Evolutionary conservation across 1,140 invertebrate genomes (phyloP).

Genomic region (Ips nitidus): DNA sequence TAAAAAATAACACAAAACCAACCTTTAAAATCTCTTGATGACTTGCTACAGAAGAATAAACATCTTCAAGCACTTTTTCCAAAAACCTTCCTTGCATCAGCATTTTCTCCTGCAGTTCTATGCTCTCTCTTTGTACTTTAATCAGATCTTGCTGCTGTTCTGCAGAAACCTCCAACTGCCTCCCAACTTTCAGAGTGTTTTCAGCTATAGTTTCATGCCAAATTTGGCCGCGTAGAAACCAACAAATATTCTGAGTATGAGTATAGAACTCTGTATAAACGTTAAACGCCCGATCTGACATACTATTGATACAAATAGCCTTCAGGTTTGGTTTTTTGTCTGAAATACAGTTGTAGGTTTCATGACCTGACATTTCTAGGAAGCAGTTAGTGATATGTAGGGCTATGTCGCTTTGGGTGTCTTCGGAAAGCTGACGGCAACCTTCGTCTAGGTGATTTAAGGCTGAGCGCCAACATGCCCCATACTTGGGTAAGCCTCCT

Average conservation of each 20-base stretch:
- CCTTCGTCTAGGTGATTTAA: slow-evolving; percentile 57
- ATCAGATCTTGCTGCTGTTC: slow-evolving; percentile 54
- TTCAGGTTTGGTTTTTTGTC: slow-evolving; percentile 50
- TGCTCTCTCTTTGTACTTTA: slow-evolving; percentile 58
- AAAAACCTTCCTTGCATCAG: slow-evolving; percentile 55
- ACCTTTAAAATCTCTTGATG: slow-evolving; percentile 47
- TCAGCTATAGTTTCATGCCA: slow-evolving; percentile 67
- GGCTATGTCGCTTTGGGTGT: slow-evolving; percentile 62
- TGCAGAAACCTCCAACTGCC: slow-evolving; percentile 46
- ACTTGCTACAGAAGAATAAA: slow-evolving; percentile 40
- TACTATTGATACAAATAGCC: slow-evolving; percentile 58
- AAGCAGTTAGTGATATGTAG: slow-evolving; percentile 69
- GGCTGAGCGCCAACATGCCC: slow-evolving; percentile 64
- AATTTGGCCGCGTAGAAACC: slow-evolving; percentile 64
- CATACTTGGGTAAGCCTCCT: slow-evolving; percentile 57
- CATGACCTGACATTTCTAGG: slow-evolving; percentile 61
- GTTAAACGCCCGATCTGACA: slow-evolving; percentile 62
- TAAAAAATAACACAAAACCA: not conserved
- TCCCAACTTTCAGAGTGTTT: slow-evolving; percentile 45
- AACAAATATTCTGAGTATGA: slow-evolving; percentile 70
- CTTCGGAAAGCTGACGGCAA: slow-evolving; percentile 62
- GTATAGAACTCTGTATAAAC: slow-evolving; percentile 70
- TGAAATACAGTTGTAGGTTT: slow-evolving; percentile 57
- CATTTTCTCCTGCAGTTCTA: slow-evolving; percentile 59
- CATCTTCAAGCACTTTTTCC: slow-evolving; percentile 48